Conservation (phyloP, 2,797 vertebrate species). For the Tolypeutes matacus region DNA sequence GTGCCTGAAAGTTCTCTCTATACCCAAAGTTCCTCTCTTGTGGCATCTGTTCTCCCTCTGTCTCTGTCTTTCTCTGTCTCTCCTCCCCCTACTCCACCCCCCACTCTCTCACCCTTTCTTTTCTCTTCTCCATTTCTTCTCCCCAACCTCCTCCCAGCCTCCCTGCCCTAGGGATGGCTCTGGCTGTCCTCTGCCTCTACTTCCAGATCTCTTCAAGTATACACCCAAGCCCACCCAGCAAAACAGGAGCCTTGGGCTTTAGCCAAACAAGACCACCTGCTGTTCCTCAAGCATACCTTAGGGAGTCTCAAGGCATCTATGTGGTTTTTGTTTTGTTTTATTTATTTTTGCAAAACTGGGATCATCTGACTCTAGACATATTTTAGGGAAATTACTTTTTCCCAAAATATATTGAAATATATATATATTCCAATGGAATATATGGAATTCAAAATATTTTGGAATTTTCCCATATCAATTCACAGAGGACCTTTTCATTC, state of each 20-base stretch:
- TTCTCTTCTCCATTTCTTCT: background rate
- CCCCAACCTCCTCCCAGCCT: background rate
- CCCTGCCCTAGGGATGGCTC: background rate
- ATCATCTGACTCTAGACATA: background rate
- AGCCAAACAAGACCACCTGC: background rate
- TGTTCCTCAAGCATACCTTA: background rate
- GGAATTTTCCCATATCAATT: too few species aligned
- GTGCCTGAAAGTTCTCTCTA: background rate
- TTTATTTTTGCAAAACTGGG: conserved; percentile 18
- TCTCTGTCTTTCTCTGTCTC: background rate
- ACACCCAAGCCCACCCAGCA: background rate
- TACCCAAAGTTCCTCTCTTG: background rate
- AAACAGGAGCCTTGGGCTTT: background rate
- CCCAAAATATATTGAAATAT: background rate
- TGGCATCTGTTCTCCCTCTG: background rate
- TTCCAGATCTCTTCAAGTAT: background rate
- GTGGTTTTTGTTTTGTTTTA: conserved; percentile 20
- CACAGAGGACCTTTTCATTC: background rate
- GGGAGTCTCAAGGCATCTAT: background rate
- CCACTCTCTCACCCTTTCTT: background rate
- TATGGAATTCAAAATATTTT: too few species aligned
- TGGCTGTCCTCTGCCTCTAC: background rate
- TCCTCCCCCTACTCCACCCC: too few species aligned
- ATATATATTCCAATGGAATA: too few species aligned
- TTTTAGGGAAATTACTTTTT: background rate